Conservation (phyloP, 2,797 vertebrate species). For the Smutsia temminckii region DNA sequence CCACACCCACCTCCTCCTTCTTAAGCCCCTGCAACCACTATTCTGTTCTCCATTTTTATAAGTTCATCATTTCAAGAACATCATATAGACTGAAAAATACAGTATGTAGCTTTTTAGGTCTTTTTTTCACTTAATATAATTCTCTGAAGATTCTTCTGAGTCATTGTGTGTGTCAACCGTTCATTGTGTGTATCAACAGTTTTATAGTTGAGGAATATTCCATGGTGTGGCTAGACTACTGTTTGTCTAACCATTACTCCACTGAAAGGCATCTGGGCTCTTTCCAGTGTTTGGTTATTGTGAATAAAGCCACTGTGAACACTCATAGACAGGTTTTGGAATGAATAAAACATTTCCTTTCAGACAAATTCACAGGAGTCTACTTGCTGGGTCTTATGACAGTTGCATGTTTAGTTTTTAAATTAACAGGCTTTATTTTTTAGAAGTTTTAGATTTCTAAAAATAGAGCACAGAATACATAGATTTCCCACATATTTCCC, state of each 20-base stretch:
- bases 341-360: background rate
- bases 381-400: background rate
- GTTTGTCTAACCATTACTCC: too few species aligned
- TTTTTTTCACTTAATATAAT: background rate
- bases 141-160: background rate
- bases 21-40: background rate
- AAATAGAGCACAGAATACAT: background rate
- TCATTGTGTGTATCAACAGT: background rate
- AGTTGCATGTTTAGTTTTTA: background rate
- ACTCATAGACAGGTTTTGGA: background rate
- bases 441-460: background rate
- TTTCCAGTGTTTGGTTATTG: background rate
- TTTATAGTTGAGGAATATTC: background rate
- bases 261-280: background rate
- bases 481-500: background rate
- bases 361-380: background rate
- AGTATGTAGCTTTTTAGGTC: background rate
- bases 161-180: background rate
- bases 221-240: background rate
- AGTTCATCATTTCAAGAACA: background rate
- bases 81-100: background rate
- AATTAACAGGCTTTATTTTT: background rate
- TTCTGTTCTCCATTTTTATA: background rate
- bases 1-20: background rate
- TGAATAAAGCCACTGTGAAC: background rate